Base-by-base conservation (phyloP, 2,888 invertebrate genomes). In the Piscicola geometra region DNA sequence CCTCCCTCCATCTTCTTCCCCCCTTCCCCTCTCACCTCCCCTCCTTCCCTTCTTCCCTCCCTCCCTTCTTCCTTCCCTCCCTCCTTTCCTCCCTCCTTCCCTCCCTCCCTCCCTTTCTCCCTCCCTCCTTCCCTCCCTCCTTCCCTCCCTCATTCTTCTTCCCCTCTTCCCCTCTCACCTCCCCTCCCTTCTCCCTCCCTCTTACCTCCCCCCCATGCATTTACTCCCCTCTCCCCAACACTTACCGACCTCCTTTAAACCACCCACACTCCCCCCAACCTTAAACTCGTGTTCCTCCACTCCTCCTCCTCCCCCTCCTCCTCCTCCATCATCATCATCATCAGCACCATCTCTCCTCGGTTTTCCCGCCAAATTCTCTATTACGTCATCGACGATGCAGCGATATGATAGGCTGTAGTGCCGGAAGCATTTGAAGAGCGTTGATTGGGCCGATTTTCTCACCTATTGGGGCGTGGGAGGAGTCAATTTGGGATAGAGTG, bases 281-380 rank as follows among this genome's bases (percentile, higher is more conserved):
- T 92, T 92, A 81, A 91, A 90, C 78, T 89, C 88, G 81, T 92
- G 90, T 82, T 91, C 90, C 66, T 82, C 81, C 64, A 87, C 50
- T 15, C 12, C 12, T 15, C 12, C 85, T 50, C 87, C 88, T n/a
- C 25, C 41, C 50, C 50, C 9, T 15, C 50, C 21, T 47, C 12
- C 50, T 9, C 50, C 9, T 21, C 50, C 21, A 21, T 47, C 12
- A 47, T 47, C 50, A 47, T 47, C 50, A 47, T 47, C 50, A 47
- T 47, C 50, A 47, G 9, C 12, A 47, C 50, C 12, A 15, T 47
- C 50, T 15, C 21, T 21, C 9, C 50, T n/a, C n/a, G n/a, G n/a
- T n/a, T n/a, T n/a, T n/a, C n/a, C n/a, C n/a, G n/a, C n/a, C n/a
- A n/a, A n/a, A n/a, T n/a, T n/a, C n/a, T n/a, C n/a, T n/a, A n/a